These are phyloP conservation scores for Karalla daura DNA, from an alignment of 2,797 vertebrate genomes.

Conservation along the genomic window DNA sequence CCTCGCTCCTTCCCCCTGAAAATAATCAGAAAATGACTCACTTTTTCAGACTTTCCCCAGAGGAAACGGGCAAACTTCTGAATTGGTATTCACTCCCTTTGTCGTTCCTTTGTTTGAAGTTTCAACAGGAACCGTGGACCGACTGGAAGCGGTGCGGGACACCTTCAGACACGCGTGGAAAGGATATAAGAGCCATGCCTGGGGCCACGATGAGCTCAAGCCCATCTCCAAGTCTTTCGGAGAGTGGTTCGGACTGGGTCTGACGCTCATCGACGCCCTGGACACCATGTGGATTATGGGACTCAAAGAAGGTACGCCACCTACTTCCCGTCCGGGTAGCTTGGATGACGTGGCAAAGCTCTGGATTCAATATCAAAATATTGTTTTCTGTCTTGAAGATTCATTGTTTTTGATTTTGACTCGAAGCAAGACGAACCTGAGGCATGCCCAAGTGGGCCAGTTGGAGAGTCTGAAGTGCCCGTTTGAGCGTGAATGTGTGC, in stretches of 20 bases:
- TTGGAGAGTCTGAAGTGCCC: too few species aligned
- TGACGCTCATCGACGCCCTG: slow-evolving; percentile 93
- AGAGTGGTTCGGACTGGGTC: slow-evolving; percentile 96
- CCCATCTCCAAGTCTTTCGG: slow-evolving; percentile 91
- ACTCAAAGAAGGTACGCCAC: slow-evolving; percentile 89
- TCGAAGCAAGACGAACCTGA: too few species aligned
- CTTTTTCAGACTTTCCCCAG: not conserved
- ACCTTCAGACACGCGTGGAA: slow-evolving; percentile 96
- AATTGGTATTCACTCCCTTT: too few species aligned
- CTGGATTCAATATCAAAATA: too few species aligned
- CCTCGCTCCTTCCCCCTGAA: not conserved
- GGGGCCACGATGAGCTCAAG: slow-evolving; percentile 97
- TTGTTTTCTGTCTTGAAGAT: too few species aligned
- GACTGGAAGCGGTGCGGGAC: slow-evolving; percentile 86
- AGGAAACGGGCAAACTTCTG: not conserved
- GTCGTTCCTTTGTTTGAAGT: slow-evolving; percentile 19
- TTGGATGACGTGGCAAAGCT: too few species aligned
- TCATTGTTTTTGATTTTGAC: too few species aligned
- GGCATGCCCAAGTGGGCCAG: too few species aligned
- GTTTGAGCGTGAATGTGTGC: too few species aligned
- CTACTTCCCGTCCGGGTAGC: not conserved
- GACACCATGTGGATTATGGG: slow-evolving; percentile 98
- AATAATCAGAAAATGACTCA: slow-evolving; percentile 1
- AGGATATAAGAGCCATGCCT: slow-evolving; percentile 91
- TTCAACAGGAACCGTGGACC: slow-evolving; percentile 54